phyloP scores from a whole-genome alignment of 2,888 invertebrate genomes.

The Rhingia rostrata region DNA sequence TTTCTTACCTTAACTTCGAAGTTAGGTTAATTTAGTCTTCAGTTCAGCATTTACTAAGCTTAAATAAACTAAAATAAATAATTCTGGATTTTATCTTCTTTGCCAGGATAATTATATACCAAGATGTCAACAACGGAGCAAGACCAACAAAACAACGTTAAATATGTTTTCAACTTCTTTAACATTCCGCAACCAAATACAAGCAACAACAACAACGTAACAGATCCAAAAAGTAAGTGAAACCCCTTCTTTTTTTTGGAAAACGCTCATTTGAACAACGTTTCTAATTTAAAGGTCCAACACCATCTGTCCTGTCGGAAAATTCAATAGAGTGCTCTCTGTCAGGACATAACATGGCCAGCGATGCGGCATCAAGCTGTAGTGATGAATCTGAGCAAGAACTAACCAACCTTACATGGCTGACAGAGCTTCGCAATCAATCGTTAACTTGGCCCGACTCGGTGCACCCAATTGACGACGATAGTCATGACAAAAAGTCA shows the following conservation, averaged over 20 bases:
- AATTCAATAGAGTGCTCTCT: slow-evolving; percentile 72
- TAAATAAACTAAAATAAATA: too few species aligned
- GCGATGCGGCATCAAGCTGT: slow-evolving; percentile 58
- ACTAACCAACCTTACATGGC: slow-evolving; percentile 81
- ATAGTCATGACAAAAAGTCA: slow-evolving; percentile 42
- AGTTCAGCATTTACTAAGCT: too few species aligned
- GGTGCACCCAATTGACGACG: slow-evolving; percentile 77
- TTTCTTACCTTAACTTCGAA: too few species aligned
- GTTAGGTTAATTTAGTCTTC: too few species aligned
- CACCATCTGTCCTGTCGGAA: slow-evolving; percentile 73
- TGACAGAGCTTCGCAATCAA: slow-evolving; percentile 81
- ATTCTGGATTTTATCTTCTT: neutral
- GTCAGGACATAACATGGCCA: slow-evolving; percentile 55
- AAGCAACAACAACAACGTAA: slow-evolving; percentile 16
- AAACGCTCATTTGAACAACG: neutral
- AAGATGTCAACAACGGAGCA: slow-evolving; percentile 40
- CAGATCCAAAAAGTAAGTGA: slow-evolving; percentile 45
- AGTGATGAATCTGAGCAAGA: slow-evolving; percentile 79
- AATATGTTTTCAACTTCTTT: slow-evolving; percentile 62
- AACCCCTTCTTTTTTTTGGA: neutral
- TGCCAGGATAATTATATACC: neutral
- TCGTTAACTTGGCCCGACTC: slow-evolving; percentile 79
- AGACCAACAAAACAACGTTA: slow-evolving; percentile 42
- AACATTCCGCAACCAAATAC: slow-evolving; percentile 61
- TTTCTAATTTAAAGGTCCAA: slow-evolving; percentile 66